Evolutionary conservation across 1,140 invertebrate species (phyloP), one percentile per base, ranked within the genome.

Genomic region (Holotrichia oblita): DNA sequence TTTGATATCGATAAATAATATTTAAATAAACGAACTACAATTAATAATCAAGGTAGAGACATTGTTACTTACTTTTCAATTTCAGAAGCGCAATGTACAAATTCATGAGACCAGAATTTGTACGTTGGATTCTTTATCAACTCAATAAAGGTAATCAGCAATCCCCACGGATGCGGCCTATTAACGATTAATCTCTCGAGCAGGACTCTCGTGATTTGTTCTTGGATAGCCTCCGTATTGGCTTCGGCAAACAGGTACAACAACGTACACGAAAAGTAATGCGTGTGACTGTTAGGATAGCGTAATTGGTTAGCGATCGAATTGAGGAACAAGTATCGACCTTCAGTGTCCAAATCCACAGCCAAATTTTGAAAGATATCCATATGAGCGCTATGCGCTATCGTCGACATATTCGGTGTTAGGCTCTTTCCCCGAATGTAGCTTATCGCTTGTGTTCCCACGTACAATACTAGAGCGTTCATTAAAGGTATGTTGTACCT

Each of bases 321-420:
- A 88, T 99, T 99, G 82, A 99, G 90, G 87, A 99, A 99, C 81
- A 99, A 89, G 69, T 83, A 83, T 82, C 93, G 89, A 87, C 98
- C 98, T 89, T 99, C 98, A 12, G 96, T 99, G 86, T 99, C 98
- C 41, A 99, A 91, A 88, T 98, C 97, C 3, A 99, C 97, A 14
- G 97, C 96, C 79, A 99, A 91, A 89, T 99, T 99, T 88, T 99
- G 98, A 90, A 99, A 99, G 79, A 99, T 99, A 85, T 99, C 98
- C 97, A 99, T 99, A 85, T 99, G 98, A 0, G 98, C 94, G 22
- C 97, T 98, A 85, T 99, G 97, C 6, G 95, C 96, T 79, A 99
- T 99, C 0, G 97, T 99, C 17, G 95, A 93, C 92, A 98, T 98
- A 83, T 94, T 98, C 0, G 98, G 97, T 6, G 95, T 94, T 79